Evolutionary conservation across 1,140 invertebrate species (phyloP), one percentile per base, ranked within the genome.

Genomic region (Holcopasites calliopsidis): DNA sequence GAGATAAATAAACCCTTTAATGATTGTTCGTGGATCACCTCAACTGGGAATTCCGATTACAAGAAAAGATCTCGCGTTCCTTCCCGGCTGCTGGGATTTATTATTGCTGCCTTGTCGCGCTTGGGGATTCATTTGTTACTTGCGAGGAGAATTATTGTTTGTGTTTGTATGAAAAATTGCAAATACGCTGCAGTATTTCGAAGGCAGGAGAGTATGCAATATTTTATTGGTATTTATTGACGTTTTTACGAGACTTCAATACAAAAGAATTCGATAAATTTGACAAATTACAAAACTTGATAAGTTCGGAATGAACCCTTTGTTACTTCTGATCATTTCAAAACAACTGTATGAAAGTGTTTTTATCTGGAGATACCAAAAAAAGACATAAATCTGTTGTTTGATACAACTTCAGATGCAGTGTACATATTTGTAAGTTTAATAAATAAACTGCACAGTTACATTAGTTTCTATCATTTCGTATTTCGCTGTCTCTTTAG

Each of bases 1-100:
- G 42, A 69, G 31, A 49, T 80, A 21, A 75, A 77, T 42, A 50
- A 44, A 2, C 26, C 13, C 42, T 50, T 11, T 65, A 47, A 77
- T 60, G 26, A 47, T 5, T 5, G 4, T 47, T 6, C 10, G 35
- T 60, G 26, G 33, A 6, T n/a, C 26, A 4, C 47, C 21, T 21
- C 62, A 8, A 10, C 0, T 6, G 8, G 47, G 47, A 52, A 50
- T 50, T 5, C 44, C 16, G n/a, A 38, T 10, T 49, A 35, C 1
- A 31, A 44, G 52, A 28, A 11, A 23, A 16, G 28, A 21, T 21
- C 13, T 2, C 6, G 33, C 23, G 35, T 44, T n/a, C 35, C 66
- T 57, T 42, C 16, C 1, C 0, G 2, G 7, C 8, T 33, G 13
- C 13, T 5, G 8, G 16, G 13, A 69, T 58, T 47, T 44, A 58